Evolutionary conservation across 2,797 vertebrate genomes (phyloP).

Genomic region (Acanthornis magna): DNA sequence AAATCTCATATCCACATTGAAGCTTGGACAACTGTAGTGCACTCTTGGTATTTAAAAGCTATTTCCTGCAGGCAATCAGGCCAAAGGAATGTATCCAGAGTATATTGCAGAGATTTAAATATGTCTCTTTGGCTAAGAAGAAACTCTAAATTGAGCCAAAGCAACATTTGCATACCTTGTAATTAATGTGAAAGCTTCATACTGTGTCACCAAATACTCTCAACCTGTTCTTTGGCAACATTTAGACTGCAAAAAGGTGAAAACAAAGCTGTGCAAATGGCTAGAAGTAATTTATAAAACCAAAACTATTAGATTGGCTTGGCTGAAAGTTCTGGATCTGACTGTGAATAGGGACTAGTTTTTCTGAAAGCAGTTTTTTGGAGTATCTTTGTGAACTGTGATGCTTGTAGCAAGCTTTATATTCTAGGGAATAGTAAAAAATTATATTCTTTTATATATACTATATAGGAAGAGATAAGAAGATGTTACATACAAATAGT

Average conservation of each 20-base stretch:
- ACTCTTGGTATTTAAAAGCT: slow-evolving; percentile 37
- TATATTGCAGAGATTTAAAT: slow-evolving; percentile 1
- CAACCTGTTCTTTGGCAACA: neutral
- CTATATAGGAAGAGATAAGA: neutral
- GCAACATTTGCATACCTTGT: neutral
- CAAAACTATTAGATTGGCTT: neutral
- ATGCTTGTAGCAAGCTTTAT: neutral
- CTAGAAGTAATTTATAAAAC: neutral
- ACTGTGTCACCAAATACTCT: neutral
- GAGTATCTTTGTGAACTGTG: neutral
- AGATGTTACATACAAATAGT: neutral
- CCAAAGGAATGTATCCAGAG: slow-evolving; percentile 22
- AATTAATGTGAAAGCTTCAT: neutral
- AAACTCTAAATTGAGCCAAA: neutral
- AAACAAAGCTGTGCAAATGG: neutral
- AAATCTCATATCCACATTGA: neutral
- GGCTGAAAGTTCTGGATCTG: neutral
- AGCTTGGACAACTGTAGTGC: neutral
- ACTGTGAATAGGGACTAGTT: neutral
- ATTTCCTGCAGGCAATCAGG: slow-evolving; percentile 19
- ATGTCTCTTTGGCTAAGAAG: neutral
- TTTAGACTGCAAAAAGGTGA: neutral
- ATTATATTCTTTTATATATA: neutral
- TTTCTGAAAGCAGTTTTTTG: neutral
- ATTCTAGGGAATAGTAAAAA: neutral